Percentiles rank a stretch among this genome's conserved stretches.
Conservation (phyloP, 2,113 vertebrate genomes). For the Micronisus gabar region DNA sequence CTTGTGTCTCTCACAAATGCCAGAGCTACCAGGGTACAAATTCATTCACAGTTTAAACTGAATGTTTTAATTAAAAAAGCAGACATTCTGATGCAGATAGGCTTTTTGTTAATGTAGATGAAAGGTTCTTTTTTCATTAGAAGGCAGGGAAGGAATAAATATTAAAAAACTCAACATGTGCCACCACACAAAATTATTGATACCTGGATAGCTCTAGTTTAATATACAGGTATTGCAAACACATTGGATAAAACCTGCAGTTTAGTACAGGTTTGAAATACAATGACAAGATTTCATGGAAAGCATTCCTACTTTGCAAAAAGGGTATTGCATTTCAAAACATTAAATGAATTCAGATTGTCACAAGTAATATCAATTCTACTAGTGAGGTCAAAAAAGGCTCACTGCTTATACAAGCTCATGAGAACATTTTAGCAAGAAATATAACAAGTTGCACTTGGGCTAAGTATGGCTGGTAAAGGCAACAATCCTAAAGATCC, state of each 20-base stretch:
- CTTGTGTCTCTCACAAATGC: neutral
- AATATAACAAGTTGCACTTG: neutral
- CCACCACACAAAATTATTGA: neutral
- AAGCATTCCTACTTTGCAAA: neutral
- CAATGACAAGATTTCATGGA: neutral
- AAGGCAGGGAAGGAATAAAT: neutral
- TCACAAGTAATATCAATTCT: neutral
- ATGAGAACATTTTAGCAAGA: neutral
- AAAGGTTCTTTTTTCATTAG: neutral
- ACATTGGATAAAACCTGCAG: neutral
- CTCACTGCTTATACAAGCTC: conserved; percentile 6
- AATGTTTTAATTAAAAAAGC: neutral
- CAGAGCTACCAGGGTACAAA: neutral
- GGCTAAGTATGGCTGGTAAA: neutral
- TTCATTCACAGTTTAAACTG: neutral
- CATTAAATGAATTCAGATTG: conserved; percentile 21
- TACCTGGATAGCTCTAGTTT: neutral
- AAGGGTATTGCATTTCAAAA: conserved; percentile 6
- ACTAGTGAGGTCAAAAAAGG: neutral
- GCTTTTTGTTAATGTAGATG: neutral
- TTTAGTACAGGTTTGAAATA: neutral
- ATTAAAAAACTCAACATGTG: neutral
- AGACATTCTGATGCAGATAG: neutral
- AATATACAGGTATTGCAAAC: neutral
- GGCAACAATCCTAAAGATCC: neutral